phyloP scores from a whole-genome alignment of 2,113 vertebrate species.

The Nothobranchius kuhntae region DNA sequence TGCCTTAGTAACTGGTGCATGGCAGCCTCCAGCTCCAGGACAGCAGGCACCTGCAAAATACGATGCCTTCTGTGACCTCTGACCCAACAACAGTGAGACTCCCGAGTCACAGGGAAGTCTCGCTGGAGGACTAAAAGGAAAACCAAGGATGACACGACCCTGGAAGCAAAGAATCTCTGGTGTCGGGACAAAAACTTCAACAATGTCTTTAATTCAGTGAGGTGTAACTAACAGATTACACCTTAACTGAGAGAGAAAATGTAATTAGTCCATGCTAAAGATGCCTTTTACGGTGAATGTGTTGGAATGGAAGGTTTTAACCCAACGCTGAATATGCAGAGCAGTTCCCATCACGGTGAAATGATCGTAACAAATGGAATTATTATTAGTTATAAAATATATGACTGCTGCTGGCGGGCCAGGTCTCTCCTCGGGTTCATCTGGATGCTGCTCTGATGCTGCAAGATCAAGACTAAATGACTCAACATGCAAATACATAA shows the following conservation, averaged over 20 bases:
- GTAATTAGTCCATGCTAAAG: background rate
- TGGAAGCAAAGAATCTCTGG: constrained; percentile 22
- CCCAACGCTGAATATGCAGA: constrained; percentile 44
- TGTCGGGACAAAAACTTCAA: constrained; percentile 37
- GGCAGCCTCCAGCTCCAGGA: constrained; percentile 96
- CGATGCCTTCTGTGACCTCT: constrained; percentile 92
- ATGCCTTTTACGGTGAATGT: background rate
- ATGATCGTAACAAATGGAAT: background rate
- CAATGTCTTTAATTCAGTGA: background rate
- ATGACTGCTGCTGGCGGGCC: background rate
- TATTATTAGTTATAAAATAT: background rate
- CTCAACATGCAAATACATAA: constrained; percentile 18
- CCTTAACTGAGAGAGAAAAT: background rate
- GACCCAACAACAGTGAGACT: constrained; percentile 74
- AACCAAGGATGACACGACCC: constrained; percentile 26
- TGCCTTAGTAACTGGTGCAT: constrained; percentile 99
- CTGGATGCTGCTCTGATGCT: constrained; percentile 28
- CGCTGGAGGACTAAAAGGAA: constrained; percentile 46
- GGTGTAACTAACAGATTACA: background rate
- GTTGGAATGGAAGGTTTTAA: constrained; percentile 40
- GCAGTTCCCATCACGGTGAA: constrained; percentile 5
- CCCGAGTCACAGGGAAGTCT: constrained; percentile 66
- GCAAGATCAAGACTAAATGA: constrained; percentile 43
- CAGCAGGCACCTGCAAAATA: constrained; percentile 99
- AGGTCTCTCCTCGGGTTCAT: background rate